Percentiles rank a stretch among this genome's conserved stretches.
Evolutionary conservation across 2,797 vertebrate species (phyloP).

Genomic region (Arctocebus calabarensis): DNA sequence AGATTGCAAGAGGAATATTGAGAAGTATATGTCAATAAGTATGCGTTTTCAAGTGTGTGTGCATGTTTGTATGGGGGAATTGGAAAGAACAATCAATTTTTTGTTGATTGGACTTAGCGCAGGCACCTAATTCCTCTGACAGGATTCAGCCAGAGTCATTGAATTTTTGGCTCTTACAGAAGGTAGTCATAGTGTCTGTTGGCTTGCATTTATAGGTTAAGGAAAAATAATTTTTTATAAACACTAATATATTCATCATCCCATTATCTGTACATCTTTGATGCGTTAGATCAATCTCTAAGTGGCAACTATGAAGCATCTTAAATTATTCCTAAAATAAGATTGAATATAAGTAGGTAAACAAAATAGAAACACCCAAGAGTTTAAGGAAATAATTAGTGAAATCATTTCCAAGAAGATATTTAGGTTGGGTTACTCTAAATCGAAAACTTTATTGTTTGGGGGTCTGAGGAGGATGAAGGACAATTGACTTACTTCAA

Average conservation of each 20-base stretch:
- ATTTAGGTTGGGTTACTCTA: background rate
- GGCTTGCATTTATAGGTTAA: background rate
- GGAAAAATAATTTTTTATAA: background rate
- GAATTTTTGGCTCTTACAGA: background rate
- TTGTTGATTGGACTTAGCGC: background rate
- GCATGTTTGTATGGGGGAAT: background rate
- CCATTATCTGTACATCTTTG: background rate
- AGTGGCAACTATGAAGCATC: background rate
- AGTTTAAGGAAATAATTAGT: constrained; percentile 2
- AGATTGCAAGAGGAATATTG: background rate
- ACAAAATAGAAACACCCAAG: background rate
- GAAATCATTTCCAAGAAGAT: constrained; percentile 22
- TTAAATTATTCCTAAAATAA: background rate
- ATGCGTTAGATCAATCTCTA: background rate
- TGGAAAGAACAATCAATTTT: background rate
- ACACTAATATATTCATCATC: background rate
- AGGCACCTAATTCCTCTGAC: background rate
- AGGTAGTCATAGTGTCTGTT: background rate
- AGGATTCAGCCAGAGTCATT: background rate
- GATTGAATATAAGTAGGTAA: background rate
- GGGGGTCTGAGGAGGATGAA: background rate
- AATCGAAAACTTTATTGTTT: background rate
- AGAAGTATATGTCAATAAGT: background rate
- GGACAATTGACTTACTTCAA: background rate
- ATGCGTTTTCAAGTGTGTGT: background rate